Conservation (phyloP, 2,113 vertebrate species). For the Mormyrus lacerda region DNA sequence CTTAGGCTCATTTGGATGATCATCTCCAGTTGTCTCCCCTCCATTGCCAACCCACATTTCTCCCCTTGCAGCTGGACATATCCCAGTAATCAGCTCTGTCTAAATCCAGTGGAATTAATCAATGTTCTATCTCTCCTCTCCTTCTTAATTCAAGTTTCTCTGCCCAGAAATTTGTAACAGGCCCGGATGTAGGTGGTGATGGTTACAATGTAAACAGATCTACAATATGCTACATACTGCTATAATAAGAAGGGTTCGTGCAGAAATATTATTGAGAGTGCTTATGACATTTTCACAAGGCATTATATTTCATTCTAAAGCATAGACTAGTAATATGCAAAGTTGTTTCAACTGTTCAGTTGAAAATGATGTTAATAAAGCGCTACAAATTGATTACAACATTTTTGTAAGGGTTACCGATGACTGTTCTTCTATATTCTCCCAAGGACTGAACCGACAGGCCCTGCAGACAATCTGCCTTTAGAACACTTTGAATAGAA, state of each 20-base stretch:
- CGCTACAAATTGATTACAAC: not conserved
- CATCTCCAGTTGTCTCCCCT: not conserved
- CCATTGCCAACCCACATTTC: not conserved
- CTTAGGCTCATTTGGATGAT: not conserved
- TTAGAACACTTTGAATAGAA: not conserved
- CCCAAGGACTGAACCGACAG: not conserved
- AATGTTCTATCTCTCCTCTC: not conserved
- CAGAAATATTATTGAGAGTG: not conserved
- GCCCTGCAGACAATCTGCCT: not conserved
- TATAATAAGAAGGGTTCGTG: not conserved
- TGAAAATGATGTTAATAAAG: not conserved
- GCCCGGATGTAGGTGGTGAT: not conserved
- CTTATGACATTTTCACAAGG: not conserved
- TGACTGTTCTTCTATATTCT: not conserved
- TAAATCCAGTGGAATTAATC: slow-evolving; percentile 32
- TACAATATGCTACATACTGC: not conserved
- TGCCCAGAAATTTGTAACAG: not conserved
- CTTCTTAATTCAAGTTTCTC: not conserved
- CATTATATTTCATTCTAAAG: not conserved
- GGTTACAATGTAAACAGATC: not conserved
- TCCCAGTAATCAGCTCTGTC: slow-evolving; percentile 51
- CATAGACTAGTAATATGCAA: not conserved
- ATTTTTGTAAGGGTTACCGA: not conserved
- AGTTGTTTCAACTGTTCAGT: not conserved
- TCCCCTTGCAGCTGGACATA: slow-evolving; percentile 58